Percentiles rank a stretch among this genome's conserved stretches.
These are phyloP conservation scores for Nothocercus nigrocapillus DNA, from an alignment of 2,113 vertebrate species.

Conservation along the genomic window DNA sequence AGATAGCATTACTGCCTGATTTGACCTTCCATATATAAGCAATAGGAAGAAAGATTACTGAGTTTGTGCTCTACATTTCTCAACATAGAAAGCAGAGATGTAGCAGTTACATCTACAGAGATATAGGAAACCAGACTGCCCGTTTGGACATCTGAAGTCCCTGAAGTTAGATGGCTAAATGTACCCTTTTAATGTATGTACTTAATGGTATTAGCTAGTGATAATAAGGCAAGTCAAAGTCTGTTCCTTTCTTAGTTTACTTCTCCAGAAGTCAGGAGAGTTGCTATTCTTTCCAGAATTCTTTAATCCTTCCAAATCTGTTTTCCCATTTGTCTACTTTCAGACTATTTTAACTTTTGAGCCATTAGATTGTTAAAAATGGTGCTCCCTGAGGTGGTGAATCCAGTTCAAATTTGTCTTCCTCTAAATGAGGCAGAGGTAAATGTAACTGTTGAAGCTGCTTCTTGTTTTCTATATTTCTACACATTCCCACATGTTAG, in stretches of 20 bases:
- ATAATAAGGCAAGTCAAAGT: neutral
- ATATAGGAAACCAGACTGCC: neutral
- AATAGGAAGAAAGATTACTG: neutral
- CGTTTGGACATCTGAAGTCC: neutral
- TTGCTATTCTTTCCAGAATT: neutral
- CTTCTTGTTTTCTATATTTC: neutral
- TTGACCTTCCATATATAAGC: neutral
- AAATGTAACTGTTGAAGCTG: neutral
- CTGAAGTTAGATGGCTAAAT: neutral
- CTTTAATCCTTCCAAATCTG: neutral
- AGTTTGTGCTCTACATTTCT: neutral
- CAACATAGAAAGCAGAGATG: too few relatives aligned
- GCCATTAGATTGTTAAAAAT: neutral
- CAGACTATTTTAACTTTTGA: neutral
- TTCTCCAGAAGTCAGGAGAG: neutral
- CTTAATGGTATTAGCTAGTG: neutral
- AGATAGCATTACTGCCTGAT: neutral
- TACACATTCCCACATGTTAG: accelerated
- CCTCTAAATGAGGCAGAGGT: neutral
- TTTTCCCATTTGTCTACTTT: neutral
- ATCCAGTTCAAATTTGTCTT: neutral
- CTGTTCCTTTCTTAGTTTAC: neutral
- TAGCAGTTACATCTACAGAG: neutral
- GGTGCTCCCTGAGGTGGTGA: neutral
- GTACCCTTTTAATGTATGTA: neutral